Conservation (phyloP, 2,113 vertebrate genomes). For the human (Homo sapiens) region DNA sequence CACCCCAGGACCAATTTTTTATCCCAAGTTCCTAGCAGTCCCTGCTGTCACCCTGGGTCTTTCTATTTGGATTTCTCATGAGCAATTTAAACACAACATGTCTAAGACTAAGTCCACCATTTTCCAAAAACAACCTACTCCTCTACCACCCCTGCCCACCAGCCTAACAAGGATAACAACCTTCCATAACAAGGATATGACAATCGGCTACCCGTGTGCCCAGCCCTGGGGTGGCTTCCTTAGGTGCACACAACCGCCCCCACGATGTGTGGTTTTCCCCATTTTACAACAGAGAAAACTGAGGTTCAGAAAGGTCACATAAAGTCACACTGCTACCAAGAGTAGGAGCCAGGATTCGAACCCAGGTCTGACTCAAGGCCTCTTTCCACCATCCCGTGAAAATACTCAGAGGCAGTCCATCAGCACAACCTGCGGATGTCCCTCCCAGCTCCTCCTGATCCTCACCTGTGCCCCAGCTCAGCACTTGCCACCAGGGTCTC, state of each 20-base stretch:
- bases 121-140: neutral
- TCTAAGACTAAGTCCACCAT: neutral
- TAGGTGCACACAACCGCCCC: neutral
- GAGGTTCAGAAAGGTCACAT: neutral
- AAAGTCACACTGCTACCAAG: neutral
- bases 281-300: neutral
- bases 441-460: neutral
- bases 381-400: neutral
- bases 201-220: rapidly evolving
- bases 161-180: no score
- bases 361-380: neutral
- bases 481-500: neutral
- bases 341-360: neutral
- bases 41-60: neutral
- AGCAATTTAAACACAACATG: neutral
- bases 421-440: neutral
- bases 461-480: neutral
- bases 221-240: neutral
- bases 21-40: neutral
- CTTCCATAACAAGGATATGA: neutral
- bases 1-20: neutral
- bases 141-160: rapidly evolving
- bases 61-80: neutral
- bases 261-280: rapidly evolving
- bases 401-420: neutral